Base-by-base conservation (phyloP, 2,797 vertebrate species). In the Tenualosa ilisha region DNA sequence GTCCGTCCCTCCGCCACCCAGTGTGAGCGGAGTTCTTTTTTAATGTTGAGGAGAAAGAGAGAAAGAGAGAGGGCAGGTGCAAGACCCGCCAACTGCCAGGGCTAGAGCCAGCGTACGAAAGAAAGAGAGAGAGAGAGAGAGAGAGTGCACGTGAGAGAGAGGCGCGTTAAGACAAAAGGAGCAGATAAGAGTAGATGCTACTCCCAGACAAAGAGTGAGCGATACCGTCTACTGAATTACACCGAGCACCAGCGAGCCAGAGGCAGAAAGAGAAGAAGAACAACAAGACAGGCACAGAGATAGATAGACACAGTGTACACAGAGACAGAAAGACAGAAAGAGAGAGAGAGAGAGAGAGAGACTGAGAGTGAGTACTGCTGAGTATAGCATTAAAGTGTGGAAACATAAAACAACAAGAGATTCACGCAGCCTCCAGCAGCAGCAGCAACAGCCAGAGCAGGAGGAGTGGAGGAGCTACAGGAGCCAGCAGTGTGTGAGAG, bases 61-160 rank as follows among this genome's bases (percentile, higher is more conserved):
- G 91, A 22, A 79, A 90, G 91, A 91, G 86, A 92, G 87, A 26
- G 59, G 87, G 87, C 88, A 88, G 87, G 87, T 88, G 85, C 83
- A 68, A 84, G 51, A 65, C 86, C 84, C 83, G 81, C 89, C 91
- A 92, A 90, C 87, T 88, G 85, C 85, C 84, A 86, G 11, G 85
- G 24, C 79, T 5, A 83, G 49, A 85, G n/a, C 46, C 46, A 46
- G 87, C 31, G 1, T 31, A 31, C 31, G 87, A 24, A n/a, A 72
- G 43, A 81, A n/a, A 84, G 46, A 79, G 51, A 81, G 53, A 61
- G 81, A 20, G 15, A 56, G n/a, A 24, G 9, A 17, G 68, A 87
- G 37, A 84, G 46, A 79, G 51, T 68, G 61, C 31, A 31, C 46
- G 81, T 7, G 15, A 56, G 8, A 24, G 9, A 24, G 63, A 51